Base-by-base conservation (phyloP, 2,113 vertebrate genomes). In the Phaethon lepturus region DNA sequence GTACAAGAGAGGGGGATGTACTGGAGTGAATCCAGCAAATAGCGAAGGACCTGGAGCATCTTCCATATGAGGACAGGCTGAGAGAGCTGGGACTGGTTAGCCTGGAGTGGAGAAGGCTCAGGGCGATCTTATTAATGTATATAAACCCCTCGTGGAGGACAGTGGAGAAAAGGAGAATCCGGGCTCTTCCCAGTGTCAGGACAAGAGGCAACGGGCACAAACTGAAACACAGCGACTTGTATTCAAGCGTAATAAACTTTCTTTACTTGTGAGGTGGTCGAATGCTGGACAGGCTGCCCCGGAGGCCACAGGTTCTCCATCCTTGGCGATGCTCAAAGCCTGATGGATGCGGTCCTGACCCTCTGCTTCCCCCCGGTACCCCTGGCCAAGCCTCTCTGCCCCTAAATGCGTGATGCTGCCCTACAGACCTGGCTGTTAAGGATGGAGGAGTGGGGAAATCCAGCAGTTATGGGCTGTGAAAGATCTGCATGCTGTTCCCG, bases 381-480 rank as follows among this genome's bases (percentile, higher is more conserved):
- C 44, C 35, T 19, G 35, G 60, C 42, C 17, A 10, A 31, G 28
- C 22, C 25, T 47, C 6, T 16, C 50, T 47, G 42, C 49, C 26
- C 22, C 2, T 45, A 10, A 45, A 20, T 0, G 2, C 9, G 2
- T 31, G 33, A 14, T 7, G 47, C 58, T 11, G 8, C 40, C 18
- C 1, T 12, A 20, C 17, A 20, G 26, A 55, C 10, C 26, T 16
- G 50, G 22, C 38, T 12, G 22, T 17, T 12, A 5, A 31, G 50
- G 58, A 17, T 4, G 24, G 55, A 44, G 17, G 24, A 13, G 6
- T 33, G 17, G 62, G n/a, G 31, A 67, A 13, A 33, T 17, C 18
- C 52, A 17, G 58, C 19, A 19, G 67, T 26, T 60, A 26, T 0
- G 10, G 40, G 49, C 49, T 3, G 8, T 5, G 23, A 31, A 55